Conservation (phyloP, 2,113 vertebrate species). For the Eublepharis macularius region DNA sequence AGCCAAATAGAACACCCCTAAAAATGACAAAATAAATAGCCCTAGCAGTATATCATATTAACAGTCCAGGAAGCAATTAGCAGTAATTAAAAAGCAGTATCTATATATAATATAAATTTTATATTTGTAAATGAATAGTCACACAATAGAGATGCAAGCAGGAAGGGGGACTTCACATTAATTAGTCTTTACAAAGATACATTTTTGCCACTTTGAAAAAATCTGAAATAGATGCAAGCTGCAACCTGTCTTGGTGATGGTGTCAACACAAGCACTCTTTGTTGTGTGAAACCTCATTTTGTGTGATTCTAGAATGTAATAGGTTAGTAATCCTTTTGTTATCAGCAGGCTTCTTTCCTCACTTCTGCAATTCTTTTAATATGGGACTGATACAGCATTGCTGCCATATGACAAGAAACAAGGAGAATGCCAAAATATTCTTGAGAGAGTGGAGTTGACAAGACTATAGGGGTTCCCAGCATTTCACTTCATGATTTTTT, state of each 20-base stretch:
- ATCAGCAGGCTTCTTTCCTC: not conserved
- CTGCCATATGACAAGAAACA: no score
- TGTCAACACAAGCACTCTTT: not conserved
- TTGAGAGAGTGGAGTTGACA: not conserved
- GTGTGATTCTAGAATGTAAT: not conserved
- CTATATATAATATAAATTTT: no score
- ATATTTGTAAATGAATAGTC: not conserved
- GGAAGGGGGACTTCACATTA: slow-evolving; percentile 14
- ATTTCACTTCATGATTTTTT: not conserved
- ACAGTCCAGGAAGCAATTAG: no score
- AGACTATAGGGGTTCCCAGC: not conserved
- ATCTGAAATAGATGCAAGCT: not conserved
- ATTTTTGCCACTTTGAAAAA: slow-evolving; percentile 11
- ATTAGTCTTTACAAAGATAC: slow-evolving; percentile 43
- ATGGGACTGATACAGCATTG: not conserved
- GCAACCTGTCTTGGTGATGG: fast-evolving
- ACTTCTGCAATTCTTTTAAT: not conserved
- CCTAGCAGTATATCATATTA: no score
- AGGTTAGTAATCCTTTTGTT: not conserved
- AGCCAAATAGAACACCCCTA: no score
- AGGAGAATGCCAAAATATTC: not conserved
- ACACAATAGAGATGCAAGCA: slow-evolving; percentile 2
- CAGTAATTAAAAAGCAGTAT: no score
- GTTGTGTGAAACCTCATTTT: not conserved
- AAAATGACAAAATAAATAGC: no score